Conservation (phyloP, 2,797 vertebrate species). For the Catostomus latipinnis region DNA sequence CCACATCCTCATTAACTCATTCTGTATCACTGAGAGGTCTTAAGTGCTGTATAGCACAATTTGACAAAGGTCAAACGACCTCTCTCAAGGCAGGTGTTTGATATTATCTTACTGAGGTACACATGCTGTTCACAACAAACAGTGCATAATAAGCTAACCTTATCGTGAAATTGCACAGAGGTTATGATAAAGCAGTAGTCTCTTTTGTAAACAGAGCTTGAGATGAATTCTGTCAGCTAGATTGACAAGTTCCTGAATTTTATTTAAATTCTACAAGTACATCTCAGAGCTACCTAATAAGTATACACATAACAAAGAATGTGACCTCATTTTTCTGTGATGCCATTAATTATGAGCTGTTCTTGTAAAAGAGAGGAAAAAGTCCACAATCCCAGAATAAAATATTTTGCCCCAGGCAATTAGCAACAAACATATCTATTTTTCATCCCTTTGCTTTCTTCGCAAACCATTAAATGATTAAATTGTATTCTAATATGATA, state of each 20-base stretch:
- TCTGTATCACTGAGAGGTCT: slow-evolving; percentile 64
- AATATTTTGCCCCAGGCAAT: slow-evolving; percentile 66
- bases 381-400: slow-evolving; percentile 51
- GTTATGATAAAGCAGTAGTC: slow-evolving; percentile 15
- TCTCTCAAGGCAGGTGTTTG: slow-evolving; percentile 56
- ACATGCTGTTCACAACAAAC: slow-evolving; percentile 52
- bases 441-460: slow-evolving; percentile 48
- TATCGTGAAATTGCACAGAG: slow-evolving; percentile 33
- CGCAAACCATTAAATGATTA: slow-evolving; percentile 68
- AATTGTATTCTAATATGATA: slow-evolving; percentile 65
- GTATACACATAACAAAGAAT: neutral
- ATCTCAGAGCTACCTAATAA: neutral
- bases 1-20: slow-evolving; percentile 66
- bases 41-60: slow-evolving; percentile 64
- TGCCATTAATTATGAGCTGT: slow-evolving; percentile 62
- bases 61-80: slow-evolving; percentile 52
- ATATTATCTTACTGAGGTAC: slow-evolving; percentile 61
- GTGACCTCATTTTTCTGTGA: neutral
- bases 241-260: no score
- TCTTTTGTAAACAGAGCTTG: neutral
- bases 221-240: neutral
- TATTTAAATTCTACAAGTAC: neutral
- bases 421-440: slow-evolving; percentile 62
- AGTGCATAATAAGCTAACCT: slow-evolving; percentile 43
- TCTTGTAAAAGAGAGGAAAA: slow-evolving; percentile 55